A percentile compares a stretch with the other conserved stretches of the same genome.
These are phyloP conservation scores for Hydropsyche tenuis DNA, from an alignment of 1,140 invertebrate species.

Conservation along the genomic window DNA sequence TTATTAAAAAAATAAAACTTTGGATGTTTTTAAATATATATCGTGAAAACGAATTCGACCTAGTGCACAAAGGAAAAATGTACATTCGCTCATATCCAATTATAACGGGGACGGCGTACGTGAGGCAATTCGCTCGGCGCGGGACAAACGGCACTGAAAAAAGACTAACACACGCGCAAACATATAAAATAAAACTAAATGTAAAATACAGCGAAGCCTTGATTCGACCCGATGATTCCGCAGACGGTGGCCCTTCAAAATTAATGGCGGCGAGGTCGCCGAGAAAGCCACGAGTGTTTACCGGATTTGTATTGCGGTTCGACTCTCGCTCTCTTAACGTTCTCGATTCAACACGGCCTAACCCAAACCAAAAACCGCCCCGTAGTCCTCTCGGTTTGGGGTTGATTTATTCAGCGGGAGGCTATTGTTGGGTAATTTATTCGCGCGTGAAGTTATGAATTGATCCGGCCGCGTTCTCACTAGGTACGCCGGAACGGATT, in stretches of 20 bases:
- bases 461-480: slow-evolving; percentile 31
- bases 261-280: slow-evolving; percentile 41
- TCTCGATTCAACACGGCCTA: background rate
- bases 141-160: background rate
- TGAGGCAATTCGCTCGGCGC: slow-evolving; percentile 14
- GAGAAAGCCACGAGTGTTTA: slow-evolving; percentile 42
- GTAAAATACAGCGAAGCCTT: too few relatives aligned
- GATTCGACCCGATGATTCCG: too few relatives aligned
- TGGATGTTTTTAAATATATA: background rate
- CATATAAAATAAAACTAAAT: too few relatives aligned
- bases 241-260: slow-evolving; percentile 42
- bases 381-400: background rate
- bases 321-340: background rate
- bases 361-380: too few relatives aligned
- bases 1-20: too few relatives aligned
- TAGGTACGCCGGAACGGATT: slow-evolving; percentile 29
- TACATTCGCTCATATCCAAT: slow-evolving; percentile 24
- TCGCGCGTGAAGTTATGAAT: slow-evolving; percentile 48
- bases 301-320: slow-evolving; percentile 40
- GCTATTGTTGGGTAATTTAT: slow-evolving; percentile 46
- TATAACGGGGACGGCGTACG: slow-evolving; percentile 11
- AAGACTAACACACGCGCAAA: too few relatives aligned
- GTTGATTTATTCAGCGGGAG: slow-evolving; percentile 44
- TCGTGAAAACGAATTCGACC: background rate
- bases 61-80: background rate